phyloP scores from a whole-genome alignment of 2,797 vertebrate genomes.

The Micromesistius poutassou region DNA sequence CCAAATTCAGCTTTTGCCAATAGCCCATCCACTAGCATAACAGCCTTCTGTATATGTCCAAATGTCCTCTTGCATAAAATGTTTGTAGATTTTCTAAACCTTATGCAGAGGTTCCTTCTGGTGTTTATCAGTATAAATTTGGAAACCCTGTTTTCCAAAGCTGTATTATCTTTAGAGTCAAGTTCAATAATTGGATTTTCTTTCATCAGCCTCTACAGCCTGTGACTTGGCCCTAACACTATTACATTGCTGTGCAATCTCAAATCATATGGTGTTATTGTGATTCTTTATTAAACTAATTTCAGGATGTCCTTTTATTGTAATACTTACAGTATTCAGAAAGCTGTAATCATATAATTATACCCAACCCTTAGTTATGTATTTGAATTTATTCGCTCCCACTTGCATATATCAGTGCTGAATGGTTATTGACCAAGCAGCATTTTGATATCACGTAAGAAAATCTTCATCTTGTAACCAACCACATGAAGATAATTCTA shows the following conservation, averaged over 20 bases:
- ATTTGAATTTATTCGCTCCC: background rate
- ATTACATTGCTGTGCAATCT: background rate
- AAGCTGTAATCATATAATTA: background rate
- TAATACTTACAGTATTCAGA: slow-evolving; percentile 3
- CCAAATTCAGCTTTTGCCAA: background rate
- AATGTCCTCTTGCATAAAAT: background rate
- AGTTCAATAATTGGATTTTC: background rate
- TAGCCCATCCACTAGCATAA: background rate
- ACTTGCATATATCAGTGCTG: background rate
- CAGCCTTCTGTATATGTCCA: background rate
- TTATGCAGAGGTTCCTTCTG: background rate
- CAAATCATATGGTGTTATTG: background rate
- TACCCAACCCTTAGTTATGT: background rate
- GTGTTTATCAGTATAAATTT: background rate
- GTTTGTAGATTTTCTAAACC: background rate
- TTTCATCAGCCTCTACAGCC: background rate
- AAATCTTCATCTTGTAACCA: background rate
- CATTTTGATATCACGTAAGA: background rate
- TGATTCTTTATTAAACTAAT: background rate
- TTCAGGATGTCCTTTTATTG: slow-evolving; percentile 5
- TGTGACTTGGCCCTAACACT: background rate
- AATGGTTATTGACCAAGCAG: slow-evolving; percentile 7
- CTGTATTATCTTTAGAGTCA: background rate
- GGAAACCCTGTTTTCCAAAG: background rate
- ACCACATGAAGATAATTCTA: background rate